Conservation (phyloP, 2,888 invertebrate species). For the Melanostoma mellinum region DNA sequence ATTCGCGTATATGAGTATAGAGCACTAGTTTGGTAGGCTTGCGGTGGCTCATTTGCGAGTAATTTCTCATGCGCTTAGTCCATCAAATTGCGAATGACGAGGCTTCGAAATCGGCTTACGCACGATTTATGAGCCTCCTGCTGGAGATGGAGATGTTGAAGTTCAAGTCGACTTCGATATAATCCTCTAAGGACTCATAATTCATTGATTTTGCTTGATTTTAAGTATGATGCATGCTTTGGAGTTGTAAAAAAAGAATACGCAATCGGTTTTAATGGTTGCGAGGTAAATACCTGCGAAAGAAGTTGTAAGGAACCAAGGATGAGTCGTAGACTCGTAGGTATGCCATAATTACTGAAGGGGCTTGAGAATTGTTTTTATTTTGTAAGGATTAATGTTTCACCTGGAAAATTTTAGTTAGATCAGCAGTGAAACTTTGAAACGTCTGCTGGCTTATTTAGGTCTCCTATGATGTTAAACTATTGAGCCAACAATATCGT, state of each 20-base stretch:
- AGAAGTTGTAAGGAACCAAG: no score
- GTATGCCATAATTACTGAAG: no score
- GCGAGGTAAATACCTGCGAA: no score
- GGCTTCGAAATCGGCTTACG: conserved; percentile 64
- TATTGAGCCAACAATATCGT: no score
- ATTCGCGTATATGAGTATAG: not conserved
- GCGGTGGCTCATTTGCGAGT: conserved; percentile 45
- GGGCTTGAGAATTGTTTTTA: no score
- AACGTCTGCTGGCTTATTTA: no score
- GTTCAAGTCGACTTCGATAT: conserved; percentile 47
- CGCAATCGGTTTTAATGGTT: no score
- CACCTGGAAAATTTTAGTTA: no score
- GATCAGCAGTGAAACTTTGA: no score
- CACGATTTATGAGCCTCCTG: conserved; percentile 45
- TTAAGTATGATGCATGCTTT: conserved; percentile 19
- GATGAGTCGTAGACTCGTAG: no score
- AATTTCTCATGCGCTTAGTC: conserved; percentile 67
- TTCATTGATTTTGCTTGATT: conserved; percentile 49
- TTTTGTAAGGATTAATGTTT: no score
- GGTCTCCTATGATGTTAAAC: no score
- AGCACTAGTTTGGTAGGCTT: conserved; percentile 17
- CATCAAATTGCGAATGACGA: conserved; percentile 65
- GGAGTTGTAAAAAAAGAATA: not conserved
- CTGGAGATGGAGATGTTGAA: conserved; percentile 12
- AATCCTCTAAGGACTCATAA: conserved; percentile 42